phyloP scores from a whole-genome alignment of 1,140 invertebrate species.

The Maniola jurtina region DNA sequence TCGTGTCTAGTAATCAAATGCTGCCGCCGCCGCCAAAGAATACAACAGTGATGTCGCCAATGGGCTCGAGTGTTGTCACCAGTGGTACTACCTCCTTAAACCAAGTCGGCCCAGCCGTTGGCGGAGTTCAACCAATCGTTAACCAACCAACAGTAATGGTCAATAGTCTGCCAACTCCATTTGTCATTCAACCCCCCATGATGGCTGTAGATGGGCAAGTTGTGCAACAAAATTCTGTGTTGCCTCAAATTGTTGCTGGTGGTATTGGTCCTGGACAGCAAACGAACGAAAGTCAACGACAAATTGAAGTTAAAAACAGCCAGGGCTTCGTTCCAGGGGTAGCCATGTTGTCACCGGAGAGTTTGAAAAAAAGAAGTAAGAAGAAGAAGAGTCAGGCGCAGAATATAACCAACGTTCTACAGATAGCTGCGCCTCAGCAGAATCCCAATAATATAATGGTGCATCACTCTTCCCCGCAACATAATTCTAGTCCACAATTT shows the following conservation, averaged over 20 bases:
- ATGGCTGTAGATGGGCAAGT: conserved; percentile 84
- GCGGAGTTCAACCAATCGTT: conserved; percentile 62
- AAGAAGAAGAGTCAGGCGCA: conserved; percentile 85
- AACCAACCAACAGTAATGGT: conserved; percentile 89
- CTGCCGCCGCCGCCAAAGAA: conserved; percentile 83
- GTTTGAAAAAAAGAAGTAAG: conserved; percentile 84
- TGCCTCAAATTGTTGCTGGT: conserved; percentile 83
- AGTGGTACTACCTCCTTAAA: conserved; percentile 85
- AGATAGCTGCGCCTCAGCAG: conserved; percentile 83
- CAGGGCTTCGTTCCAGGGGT: conserved; percentile 78
- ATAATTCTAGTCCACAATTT: conserved; percentile 81
- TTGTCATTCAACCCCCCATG: conserved; percentile 88
- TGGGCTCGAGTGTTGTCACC: conserved; percentile 84
- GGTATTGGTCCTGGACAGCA: conserved; percentile 81
- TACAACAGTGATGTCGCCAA: conserved; percentile 81
- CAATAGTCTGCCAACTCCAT: conserved; percentile 88
- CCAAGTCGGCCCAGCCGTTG: conserved; percentile 80
- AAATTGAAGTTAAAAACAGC: conserved; percentile 70
- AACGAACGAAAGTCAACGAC: conserved; percentile 61
- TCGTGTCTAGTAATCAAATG: conserved; percentile 84
- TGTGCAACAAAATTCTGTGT: conserved; percentile 83
- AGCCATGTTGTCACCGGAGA: conserved; percentile 84
- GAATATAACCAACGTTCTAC: conserved; percentile 87
- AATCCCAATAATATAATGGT: conserved; percentile 71
- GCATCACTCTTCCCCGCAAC: conserved; percentile 71